Conservation (phyloP, 2,888 invertebrate species). For the Caenorhabditis becei region DNA sequence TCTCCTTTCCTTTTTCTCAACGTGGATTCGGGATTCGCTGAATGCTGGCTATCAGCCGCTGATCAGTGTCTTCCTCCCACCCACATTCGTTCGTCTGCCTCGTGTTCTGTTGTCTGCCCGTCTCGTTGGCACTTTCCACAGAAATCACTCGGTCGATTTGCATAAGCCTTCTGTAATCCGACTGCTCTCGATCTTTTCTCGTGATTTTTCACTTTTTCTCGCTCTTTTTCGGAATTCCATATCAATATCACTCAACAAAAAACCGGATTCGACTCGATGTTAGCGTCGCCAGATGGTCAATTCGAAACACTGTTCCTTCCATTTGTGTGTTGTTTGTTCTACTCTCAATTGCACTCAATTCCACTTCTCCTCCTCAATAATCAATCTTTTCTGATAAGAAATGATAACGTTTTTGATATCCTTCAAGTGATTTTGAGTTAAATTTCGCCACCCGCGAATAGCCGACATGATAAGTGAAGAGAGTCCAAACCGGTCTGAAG, state of each 20-base stretch:
- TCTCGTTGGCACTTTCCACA: not conserved
- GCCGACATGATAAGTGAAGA: not conserved
- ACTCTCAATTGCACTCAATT: not conserved
- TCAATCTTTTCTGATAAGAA: no score
- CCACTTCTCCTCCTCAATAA: not conserved
- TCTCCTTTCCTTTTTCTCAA: no score
- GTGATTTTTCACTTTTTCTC: not conserved
- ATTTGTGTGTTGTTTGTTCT: not conserved
- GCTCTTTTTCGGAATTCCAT: not conserved
- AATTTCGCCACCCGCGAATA: no score
- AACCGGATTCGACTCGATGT: not conserved
- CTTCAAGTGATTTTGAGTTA: no score
- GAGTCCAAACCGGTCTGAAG: not conserved
- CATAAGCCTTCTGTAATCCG: not conserved
- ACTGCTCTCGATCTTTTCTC: not conserved
- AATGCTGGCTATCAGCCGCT: no score
- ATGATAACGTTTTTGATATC: no score
- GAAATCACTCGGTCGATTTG: not conserved
- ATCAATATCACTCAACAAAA: not conserved
- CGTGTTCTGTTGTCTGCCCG: not conserved
- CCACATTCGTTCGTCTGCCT: not conserved
- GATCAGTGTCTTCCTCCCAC: no score
- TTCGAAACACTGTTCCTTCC: no score
- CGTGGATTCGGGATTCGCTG: no score
- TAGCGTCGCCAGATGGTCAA: no score